phyloP scores from a whole-genome alignment of 2,113 vertebrate species.

The Paralichthys olivaceus region DNA sequence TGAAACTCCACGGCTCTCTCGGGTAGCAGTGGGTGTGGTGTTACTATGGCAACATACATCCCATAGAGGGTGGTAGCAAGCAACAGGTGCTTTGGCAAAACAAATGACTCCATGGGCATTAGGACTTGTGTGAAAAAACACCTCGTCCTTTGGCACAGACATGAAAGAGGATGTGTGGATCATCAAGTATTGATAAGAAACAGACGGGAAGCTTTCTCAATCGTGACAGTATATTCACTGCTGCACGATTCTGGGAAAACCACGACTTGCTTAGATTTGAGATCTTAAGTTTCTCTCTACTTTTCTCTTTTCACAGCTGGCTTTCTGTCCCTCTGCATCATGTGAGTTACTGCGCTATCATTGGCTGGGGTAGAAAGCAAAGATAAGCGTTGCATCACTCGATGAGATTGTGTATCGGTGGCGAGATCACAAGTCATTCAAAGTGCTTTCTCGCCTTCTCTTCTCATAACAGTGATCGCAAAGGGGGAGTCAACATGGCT shows the following conservation, averaged over 20 bases:
- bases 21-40: conserved; percentile 59
- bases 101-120: conserved; percentile 49
- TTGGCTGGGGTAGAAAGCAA: too few relatives aligned
- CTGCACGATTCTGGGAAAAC: background rate
- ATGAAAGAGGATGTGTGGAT: background rate
- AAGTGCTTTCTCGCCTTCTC: background rate
- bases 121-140: conserved; percentile 11
- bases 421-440: background rate
- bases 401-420: too few relatives aligned
- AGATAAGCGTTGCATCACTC: too few relatives aligned
- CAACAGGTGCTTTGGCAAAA: conserved; percentile 67
- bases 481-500: too few relatives aligned
- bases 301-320: background rate
- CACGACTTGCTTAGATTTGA: background rate
- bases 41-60: conserved; percentile 52
- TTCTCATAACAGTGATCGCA: background rate
- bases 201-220: background rate
- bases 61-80: conserved; percentile 39
- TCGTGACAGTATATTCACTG: background rate
- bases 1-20: conserved; percentile 10
- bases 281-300: background rate
- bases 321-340: background rate
- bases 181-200: conserved; percentile 16
- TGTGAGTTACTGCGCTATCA: background rate
- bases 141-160: background rate